phyloP scores from a whole-genome alignment of 2,888 invertebrate species.

The Stegana nigrithorax region DNA sequence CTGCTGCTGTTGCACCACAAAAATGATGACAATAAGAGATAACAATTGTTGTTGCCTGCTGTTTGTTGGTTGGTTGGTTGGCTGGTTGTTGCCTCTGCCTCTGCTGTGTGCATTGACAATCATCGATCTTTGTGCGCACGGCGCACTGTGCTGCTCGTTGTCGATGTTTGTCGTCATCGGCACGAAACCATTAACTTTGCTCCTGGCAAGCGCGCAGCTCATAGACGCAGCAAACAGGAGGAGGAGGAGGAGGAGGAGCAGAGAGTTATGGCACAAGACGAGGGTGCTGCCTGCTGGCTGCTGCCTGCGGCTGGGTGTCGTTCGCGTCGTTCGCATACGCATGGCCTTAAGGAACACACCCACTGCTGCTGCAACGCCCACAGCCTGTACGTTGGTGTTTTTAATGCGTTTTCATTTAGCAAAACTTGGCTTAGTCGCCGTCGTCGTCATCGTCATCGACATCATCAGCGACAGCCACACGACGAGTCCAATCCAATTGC shows the following conservation, averaged over 20 bases:
- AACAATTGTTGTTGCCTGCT: not conserved
- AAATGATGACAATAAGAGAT: too few relatives aligned
- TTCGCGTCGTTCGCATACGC: constrained; percentile 19
- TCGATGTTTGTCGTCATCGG: too few relatives aligned
- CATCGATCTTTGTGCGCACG: constrained; percentile 42
- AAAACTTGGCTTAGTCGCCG: too few relatives aligned
- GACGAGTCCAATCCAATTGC: too few relatives aligned
- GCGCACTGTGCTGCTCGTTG: constrained; percentile 1
- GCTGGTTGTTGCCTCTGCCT: not conserved
- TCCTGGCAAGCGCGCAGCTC: too few relatives aligned
- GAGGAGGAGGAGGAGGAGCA: not conserved
- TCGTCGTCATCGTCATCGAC: too few relatives aligned
- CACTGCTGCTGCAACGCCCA: constrained; percentile 21
- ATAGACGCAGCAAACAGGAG: too few relatives aligned
- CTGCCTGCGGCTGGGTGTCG: too few relatives aligned
- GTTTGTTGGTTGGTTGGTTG: not conserved
- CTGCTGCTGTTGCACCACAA: constrained; percentile 20
- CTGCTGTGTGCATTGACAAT: constrained; percentile 53
- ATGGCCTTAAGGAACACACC: constrained; percentile 13
- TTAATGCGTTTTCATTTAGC: constrained; percentile 58
- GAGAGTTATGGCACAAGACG: too few relatives aligned
- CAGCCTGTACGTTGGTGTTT: constrained; percentile 22
- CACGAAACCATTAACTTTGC: too few relatives aligned
- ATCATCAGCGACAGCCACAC: too few relatives aligned
- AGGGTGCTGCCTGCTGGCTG: constrained; percentile 31